Evolutionary conservation across 2,113 vertebrate species (phyloP), one percentile per base, ranked within the genome.

Genomic region (Lepisosteus osseus): DNA sequence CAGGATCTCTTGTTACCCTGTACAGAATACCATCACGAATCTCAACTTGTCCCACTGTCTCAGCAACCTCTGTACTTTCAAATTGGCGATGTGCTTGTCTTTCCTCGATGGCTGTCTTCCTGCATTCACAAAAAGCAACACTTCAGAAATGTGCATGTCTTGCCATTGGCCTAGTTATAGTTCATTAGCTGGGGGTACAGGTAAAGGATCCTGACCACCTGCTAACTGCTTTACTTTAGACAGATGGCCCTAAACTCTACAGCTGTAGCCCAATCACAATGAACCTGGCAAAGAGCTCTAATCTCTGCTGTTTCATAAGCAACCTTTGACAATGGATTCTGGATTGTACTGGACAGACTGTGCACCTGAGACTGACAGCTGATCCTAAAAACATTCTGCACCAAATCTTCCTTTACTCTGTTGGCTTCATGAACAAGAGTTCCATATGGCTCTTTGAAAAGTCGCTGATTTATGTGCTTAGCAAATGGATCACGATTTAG

Each of bases 281-380:
- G 61, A 2, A 61, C 4, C 54, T 78, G 54, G 69, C 72, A 75
- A 65, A 78, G 13, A n/a, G 77, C 73, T 45, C 55, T 65, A 55
- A 75, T 65, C 40, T 75, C 69, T 3, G 43, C 61, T 45, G 57
- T 5, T 43, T 55, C 29, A 54, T 6, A 74, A 7, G 5, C 59
- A 42, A 13, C 14, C n/a, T 45, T 56, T 9, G 9, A 51, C 47
- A 5, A 5, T 6, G 57, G 41, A 4, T 5, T n/a, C 0, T 9
- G 45, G 15, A 29, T 15, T 12, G 6, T 6, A 15, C 7, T 6
- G 3, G 47, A 51, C 17, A 4, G n/a, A 29, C 54, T 57, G 65
- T 6, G 55, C 9, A 15, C n/a, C 12, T 72, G 66, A 62, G 62
- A 43, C 54, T 74, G 68, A 43, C 69, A 69, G 9, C 54, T 72